A percentile compares a stretch with the other conserved stretches of the same genome.
These are phyloP conservation scores for Nyctibius bracteatus DNA, from an alignment of 2,113 vertebrate species.

Conservation along the genomic window DNA sequence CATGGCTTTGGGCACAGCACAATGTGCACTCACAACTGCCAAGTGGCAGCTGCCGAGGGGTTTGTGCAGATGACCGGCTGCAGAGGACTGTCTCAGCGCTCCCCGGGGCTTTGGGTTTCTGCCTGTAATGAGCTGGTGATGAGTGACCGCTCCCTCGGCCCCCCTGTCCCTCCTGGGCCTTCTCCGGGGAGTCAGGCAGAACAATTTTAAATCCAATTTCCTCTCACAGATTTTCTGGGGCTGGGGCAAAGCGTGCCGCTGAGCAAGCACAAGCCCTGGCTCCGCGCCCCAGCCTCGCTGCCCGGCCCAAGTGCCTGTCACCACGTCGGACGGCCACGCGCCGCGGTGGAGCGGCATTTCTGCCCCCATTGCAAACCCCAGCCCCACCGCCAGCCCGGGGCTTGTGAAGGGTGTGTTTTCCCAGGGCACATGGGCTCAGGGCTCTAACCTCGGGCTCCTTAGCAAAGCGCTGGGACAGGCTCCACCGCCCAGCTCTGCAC, in stretches of 20 bases:
- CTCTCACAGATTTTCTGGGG: neutral
- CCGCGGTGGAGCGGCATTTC: rapidly evolving
- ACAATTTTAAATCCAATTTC: conserved; percentile 1
- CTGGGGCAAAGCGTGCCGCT: rapidly evolving
- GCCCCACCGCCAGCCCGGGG: neutral
- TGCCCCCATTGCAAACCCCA: neutral
- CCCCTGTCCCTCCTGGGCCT: neutral
- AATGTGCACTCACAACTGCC: neutral
- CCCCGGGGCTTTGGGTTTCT: neutral
- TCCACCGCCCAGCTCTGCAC: rapidly evolving
- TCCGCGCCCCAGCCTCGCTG: rapidly evolving
- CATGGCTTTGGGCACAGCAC: rapidly evolving
- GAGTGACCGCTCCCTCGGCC: neutral
- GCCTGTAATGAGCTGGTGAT: conserved; percentile 15
- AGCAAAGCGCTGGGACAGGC: neutral
- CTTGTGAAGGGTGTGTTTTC: rapidly evolving
- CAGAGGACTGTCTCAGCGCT: neutral
- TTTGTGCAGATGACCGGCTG: neutral
- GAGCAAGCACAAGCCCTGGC: neutral
- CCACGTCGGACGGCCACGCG: rapidly evolving
- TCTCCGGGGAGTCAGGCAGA: neutral
- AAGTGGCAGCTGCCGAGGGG: neutral
- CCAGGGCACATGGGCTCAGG: neutral
- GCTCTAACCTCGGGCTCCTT: neutral
- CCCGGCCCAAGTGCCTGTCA: neutral